Evolutionary conservation across 1,140 invertebrate genomes (phyloP).

Genomic region (Onthophagus taurus): DNA sequence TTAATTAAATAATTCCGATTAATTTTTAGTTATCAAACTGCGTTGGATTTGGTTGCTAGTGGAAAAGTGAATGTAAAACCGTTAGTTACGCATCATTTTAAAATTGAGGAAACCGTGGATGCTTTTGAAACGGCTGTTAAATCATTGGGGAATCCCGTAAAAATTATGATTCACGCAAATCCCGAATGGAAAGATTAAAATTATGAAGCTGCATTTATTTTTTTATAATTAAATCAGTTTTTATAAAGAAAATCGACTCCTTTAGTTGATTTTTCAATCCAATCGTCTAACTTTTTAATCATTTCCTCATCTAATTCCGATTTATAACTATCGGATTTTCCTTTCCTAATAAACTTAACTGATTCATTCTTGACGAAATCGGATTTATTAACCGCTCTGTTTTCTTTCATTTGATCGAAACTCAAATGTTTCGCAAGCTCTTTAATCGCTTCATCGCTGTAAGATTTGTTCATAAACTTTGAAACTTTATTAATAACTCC

Average conservation of each 20-base stretch:
- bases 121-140: constrained; percentile 78
- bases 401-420: constrained; percentile 57
- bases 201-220: too few relatives aligned
- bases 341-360: constrained; percentile 45
- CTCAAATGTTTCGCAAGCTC: constrained; percentile 49
- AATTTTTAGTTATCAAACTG: constrained; percentile 67
- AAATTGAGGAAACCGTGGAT: constrained; percentile 70
- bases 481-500: constrained; percentile 48
- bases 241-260: too few relatives aligned
- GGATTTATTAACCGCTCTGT: constrained; percentile 55
- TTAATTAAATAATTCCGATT: constrained; percentile 10
- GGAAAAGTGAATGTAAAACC: constrained; percentile 79
- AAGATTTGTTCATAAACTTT: constrained; percentile 45
- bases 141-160: constrained; percentile 65
- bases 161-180: constrained; percentile 80
- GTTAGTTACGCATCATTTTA: constrained; percentile 84
- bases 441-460: constrained; percentile 43
- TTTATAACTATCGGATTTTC: constrained; percentile 45
- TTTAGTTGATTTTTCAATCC: too few relatives aligned
- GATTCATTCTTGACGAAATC: constrained; percentile 35
- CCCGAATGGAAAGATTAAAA: constrained; percentile 12
- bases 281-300: constrained; percentile 1
- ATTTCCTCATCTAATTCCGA: constrained; percentile 8
- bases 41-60: constrained; percentile 72
- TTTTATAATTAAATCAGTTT: too few relatives aligned